Percentiles rank a stretch among this genome's conserved stretches.
phyloP scores from a whole-genome alignment of 2,888 invertebrate species.

The Panopea generosa region DNA sequence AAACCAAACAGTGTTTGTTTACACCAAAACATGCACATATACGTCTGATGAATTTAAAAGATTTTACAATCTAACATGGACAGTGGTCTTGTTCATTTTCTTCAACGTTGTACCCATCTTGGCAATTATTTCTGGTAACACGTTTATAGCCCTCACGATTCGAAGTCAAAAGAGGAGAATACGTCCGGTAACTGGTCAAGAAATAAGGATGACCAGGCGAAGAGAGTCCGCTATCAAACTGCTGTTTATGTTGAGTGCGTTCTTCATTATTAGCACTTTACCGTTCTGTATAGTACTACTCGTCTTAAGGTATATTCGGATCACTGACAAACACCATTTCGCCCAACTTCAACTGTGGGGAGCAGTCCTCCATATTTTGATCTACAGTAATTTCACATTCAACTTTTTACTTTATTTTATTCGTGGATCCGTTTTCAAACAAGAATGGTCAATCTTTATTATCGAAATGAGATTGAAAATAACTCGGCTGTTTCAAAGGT shows the following conservation, averaged over 20 bases:
- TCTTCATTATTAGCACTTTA: background rate
- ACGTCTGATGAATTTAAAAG: background rate
- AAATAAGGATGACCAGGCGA: background rate
- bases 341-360: background rate
- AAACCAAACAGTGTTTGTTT: background rate
- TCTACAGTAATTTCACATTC: background rate
- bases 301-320: background rate
- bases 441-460: too few species aligned
- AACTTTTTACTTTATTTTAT: background rate
- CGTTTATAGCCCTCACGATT: background rate
- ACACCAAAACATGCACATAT: background rate
- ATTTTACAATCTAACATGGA: background rate
- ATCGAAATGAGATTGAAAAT: too few species aligned
- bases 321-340: background rate
- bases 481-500: too few species aligned
- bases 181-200: background rate
- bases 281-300: background rate
- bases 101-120: background rate
- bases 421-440: too few species aligned
- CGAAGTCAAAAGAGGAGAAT: background rate
- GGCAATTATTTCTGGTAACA: background rate
- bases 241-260: background rate
- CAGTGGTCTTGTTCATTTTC: background rate
- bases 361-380: background rate
- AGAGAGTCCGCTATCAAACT: background rate